Evolutionary conservation across 2,888 invertebrate genomes (phyloP), one percentile per base, ranked within the genome.

Genomic region (Dicranocentrus wangi): DNA sequence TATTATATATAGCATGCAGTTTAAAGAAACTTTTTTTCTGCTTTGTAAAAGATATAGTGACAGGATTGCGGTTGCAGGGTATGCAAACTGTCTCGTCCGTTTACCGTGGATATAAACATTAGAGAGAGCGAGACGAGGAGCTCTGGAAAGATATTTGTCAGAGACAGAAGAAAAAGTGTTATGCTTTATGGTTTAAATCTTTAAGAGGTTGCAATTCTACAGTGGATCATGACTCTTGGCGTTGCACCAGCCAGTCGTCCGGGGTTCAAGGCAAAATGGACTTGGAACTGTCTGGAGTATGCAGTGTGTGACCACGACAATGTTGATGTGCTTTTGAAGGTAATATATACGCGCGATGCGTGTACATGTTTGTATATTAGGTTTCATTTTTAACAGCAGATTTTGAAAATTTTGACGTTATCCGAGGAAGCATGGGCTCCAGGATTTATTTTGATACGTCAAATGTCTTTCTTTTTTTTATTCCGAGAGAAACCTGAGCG

Each of bases 181-280:
- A 53, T 53, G 17, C 21, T 53, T 53, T 53, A 53, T 53, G 53
- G 23, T 21, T 17, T 47, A 47, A 47, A 47, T n/a, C 8, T n/a
- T 8, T 39, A 8, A 8, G 13, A 39, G 13, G n/a, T 21, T 53
- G 53, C 53, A 21, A 53, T 53, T 53, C 21, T 19, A 21, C 53
- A 53, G 13, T 17, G 53, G 21, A 53, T 19, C 53, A 7, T n/a
- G 21, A 21, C 21, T 53, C 17, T 21, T 19, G 53, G 1, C 13
- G 23, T 8, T 53, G 53, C 53, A 53, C 5, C 53, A 7, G 53
- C 5, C 39, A 39, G 39, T 39, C 5, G 13, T 39, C 7, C 7
- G 13, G 13, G 39, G 39, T 39, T 39, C 39, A 39, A 39, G 39
- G 39, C 39, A 8, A 8, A 39, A 39, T 39, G 7, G 5, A 39